Percentiles rank a stretch among this genome's conserved stretches.
Conservation (phyloP, 2,797 vertebrate genomes). For the Euthynnus affinis region DNA sequence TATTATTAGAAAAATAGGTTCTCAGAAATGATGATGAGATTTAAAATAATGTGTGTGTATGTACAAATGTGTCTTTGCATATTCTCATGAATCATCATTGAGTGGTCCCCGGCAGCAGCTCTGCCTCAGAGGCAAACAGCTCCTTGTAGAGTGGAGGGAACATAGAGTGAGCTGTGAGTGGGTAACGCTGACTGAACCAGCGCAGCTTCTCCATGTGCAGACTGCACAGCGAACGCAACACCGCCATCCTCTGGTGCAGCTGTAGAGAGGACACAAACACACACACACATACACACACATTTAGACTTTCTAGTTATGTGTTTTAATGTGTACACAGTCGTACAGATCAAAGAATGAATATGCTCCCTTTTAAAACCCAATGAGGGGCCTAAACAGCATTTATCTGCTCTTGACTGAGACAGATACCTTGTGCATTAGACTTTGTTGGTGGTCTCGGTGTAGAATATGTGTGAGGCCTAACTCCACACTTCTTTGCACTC, state of each 20-base stretch:
- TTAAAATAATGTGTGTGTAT: conserved; percentile 32
- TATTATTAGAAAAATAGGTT: conserved; percentile 83
- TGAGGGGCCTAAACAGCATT: background rate
- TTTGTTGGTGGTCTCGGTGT: conserved; percentile 89
- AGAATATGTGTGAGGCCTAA: conserved; percentile 90
- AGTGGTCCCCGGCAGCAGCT: conserved; percentile 75
- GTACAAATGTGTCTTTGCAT: conserved; percentile 31
- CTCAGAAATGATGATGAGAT: conserved; percentile 50
- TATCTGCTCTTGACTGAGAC: background rate
- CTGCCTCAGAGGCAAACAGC: conserved; percentile 90
- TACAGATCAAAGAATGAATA: background rate
- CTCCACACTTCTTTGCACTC: conserved; percentile 88
- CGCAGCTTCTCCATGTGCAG: conserved; percentile 88
- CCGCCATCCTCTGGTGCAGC: conserved; percentile 85
- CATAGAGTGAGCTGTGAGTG: conserved; percentile 82
- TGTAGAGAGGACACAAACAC: conserved; percentile 61
- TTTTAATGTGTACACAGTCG: background rate
- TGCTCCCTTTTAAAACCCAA: background rate
- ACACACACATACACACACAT: conserved; percentile 2
- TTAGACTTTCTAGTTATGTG: background rate
- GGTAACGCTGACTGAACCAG: conserved; percentile 86
- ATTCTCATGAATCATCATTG: conserved; percentile 64
- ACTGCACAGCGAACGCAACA: conserved; percentile 83
- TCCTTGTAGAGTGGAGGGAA: conserved; percentile 95
- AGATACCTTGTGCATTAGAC: conserved; percentile 89